Conservation (phyloP, 2,113 vertebrate species). For the Ariopsis seemanni region DNA sequence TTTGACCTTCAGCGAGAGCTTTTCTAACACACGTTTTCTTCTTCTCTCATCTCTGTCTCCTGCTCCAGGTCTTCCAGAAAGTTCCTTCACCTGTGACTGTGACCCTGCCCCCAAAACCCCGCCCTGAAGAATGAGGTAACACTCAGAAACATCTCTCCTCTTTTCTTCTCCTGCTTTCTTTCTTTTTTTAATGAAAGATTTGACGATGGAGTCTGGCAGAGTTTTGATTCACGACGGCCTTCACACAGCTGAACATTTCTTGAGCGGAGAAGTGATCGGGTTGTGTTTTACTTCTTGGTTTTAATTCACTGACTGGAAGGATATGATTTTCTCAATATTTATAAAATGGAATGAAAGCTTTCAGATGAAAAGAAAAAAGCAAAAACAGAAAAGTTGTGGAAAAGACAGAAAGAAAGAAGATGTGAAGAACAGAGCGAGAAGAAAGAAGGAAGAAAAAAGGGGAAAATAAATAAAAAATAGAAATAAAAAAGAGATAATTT, state of each 20-base stretch:
- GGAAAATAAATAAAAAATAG: not conserved
- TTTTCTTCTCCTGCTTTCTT: not conserved
- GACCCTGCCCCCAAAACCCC: slow-evolving; percentile 58
- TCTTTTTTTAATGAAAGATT: too few species aligned
- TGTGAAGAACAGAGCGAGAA: not conserved
- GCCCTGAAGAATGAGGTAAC: slow-evolving; percentile 72
- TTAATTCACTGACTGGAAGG: not conserved
- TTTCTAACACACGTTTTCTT: not conserved
- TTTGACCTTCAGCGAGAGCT: not conserved
- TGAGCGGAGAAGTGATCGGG: not conserved
- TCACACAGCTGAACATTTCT: not conserved
- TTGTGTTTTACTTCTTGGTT: not conserved
- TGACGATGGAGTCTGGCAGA: not conserved
- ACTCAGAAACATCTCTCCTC: not conserved
- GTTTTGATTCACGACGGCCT: not conserved
- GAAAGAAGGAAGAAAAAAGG: not conserved
- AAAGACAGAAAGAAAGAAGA: not conserved
- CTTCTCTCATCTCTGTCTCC: slow-evolving; percentile 49
- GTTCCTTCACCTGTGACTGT: slow-evolving; percentile 82
- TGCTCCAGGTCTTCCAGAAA: slow-evolving; percentile 78
- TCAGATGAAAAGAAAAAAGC: not conserved
- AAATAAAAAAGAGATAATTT: not conserved
- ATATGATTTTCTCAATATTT: not conserved
- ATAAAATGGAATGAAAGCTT: not conserved
- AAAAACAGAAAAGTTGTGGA: not conserved